These are phyloP conservation scores for rabbit (Oryctolagus cuniculus) DNA, from an alignment of 2,113 vertebrate species.

Conservation along the genomic window mOryCun1.1 NC_091438.1:111438501-111439000, in stretches of 20 bases:
- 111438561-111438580: conserved; percentile 47
- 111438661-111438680: conserved; percentile 44
- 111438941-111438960: too few relatives aligned
- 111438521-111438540: background rate
- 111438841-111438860: too few relatives aligned
- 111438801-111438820: too few relatives aligned
- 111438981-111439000: too few relatives aligned
- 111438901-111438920: too few relatives aligned
- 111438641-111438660: conserved; percentile 29
- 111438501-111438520: conserved; percentile 24
- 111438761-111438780: conserved; percentile 24
- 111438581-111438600: conserved; percentile 1
- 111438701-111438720: conserved; percentile 28
- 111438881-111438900: too few relatives aligned
- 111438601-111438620: conserved; percentile 31
- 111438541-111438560: background rate
- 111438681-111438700: conserved; percentile 44
- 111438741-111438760: conserved; percentile 42
- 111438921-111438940: too few relatives aligned
- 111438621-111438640: background rate
- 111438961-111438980: too few relatives aligned
- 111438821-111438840: too few relatives aligned
- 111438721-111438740: background rate
- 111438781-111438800: too few relatives aligned
- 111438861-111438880: too few relatives aligned